phyloP scores from a whole-genome alignment of 1,140 invertebrate genomes.

The Parapsyche elsis region DNA sequence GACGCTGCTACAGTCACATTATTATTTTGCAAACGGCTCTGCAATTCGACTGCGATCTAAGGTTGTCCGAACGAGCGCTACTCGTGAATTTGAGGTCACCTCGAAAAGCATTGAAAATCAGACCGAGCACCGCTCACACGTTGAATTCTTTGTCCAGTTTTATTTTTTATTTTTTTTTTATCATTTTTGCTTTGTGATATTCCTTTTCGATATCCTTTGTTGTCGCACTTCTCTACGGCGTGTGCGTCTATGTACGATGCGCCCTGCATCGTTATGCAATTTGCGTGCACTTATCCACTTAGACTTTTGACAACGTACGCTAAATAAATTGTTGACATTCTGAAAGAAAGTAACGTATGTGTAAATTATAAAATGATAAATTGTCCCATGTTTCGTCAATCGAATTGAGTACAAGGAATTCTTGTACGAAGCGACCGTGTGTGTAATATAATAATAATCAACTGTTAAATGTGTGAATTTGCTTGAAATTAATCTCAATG shows the following conservation, averaged over 20 bases:
- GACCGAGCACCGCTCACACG: constrained; percentile 43
- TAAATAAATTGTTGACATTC: not conserved
- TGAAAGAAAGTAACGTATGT: not conserved
- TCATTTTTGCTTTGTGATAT: not conserved
- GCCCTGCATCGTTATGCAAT: constrained; percentile 1
- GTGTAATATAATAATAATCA: too few species aligned
- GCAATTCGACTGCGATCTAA: constrained; percentile 30
- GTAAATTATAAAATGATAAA: not conserved
- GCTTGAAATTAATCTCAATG: too few species aligned
- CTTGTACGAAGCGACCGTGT: not conserved
- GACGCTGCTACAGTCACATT: not conserved
- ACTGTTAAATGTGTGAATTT: too few species aligned
- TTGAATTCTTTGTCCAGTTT: constrained; percentile 44
- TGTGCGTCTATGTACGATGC: not conserved
- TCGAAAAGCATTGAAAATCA: constrained; percentile 54
- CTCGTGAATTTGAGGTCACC: constrained; percentile 55
- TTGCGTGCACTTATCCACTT: not conserved
- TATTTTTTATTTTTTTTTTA: constrained; percentile 13
- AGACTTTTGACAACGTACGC: too few species aligned
- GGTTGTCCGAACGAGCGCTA: constrained; percentile 29
- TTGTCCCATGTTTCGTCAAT: not conserved
- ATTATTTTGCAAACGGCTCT: not conserved
- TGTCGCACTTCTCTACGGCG: not conserved
- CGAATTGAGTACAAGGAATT: constrained; percentile 20
- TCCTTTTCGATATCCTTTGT: constrained; percentile 7